Evolutionary conservation across 2,797 vertebrate genomes (phyloP).

Genomic region (Todus mexicanus): DNA sequence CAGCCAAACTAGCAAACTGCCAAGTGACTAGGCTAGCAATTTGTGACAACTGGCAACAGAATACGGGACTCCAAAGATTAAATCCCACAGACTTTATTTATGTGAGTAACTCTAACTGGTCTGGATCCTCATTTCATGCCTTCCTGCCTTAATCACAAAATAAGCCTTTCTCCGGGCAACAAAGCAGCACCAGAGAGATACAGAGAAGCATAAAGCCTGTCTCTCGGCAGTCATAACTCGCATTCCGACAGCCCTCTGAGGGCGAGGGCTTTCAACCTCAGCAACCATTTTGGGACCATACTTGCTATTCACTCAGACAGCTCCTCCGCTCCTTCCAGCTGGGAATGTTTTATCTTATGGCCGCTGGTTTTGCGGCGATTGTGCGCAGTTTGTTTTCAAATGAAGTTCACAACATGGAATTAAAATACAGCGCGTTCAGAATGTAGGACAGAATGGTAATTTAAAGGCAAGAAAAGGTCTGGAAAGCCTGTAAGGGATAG

Average conservation of each 20-base stretch:
- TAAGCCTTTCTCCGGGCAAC: background rate
- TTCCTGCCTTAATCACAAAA: background rate
- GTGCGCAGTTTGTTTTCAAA: slow-evolving; percentile 16
- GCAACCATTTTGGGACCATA: slow-evolving; percentile 8
- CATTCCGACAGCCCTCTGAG: background rate
- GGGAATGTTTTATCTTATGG: background rate
- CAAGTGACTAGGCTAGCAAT: background rate
- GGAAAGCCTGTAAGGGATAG: slow-evolving; percentile 59
- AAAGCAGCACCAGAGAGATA: background rate
- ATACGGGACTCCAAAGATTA: background rate
- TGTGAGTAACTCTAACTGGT: background rate
- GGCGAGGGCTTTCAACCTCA: background rate
- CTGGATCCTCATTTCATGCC: slow-evolving; percentile 11
- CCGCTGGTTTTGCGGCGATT: background rate
- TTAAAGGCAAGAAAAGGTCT: slow-evolving; percentile 59
- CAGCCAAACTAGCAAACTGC: background rate
- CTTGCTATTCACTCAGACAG: background rate
- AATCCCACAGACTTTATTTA: background rate
- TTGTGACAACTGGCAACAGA: background rate
- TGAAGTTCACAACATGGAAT: background rate
- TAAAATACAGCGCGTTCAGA: slow-evolving; percentile 17
- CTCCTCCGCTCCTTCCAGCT: background rate
- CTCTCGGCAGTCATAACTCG: background rate
- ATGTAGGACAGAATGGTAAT: slow-evolving; percentile 62
- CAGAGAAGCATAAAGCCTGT: background rate